Evolutionary conservation across 2,113 vertebrate genomes (phyloP), one percentile per base, ranked within the genome.

Genomic region (Collichthys lucidus): DNA sequence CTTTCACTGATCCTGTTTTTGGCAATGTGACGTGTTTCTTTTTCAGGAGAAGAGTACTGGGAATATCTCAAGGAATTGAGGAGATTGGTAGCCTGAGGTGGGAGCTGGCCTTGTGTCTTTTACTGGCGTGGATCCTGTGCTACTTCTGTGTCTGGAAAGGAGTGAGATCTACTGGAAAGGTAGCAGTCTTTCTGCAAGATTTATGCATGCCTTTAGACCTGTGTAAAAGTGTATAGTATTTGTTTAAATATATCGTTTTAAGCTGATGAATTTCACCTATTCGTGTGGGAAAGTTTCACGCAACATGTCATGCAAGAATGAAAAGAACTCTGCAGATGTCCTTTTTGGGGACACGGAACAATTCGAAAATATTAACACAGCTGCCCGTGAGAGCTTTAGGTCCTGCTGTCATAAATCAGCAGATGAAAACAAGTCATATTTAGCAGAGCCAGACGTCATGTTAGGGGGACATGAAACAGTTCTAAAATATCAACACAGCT

Each of bases 21-120:
- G 56, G 29, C 4, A 63, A 57, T 35, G 29, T 40, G 29, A 20
- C 74, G 61, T 80, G n/a, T 82, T 66, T 80, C 1, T 79, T 80
- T 83, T 83, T 57, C 75, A 93, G 92, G 91, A 91, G 90, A 84
- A 79, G 96, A 77, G 96, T 96, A 2, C 92, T 98, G 88, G 92
- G 94, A 67, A 94, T 98, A 86, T 96, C 96, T 10, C 69, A 91
- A 0, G 96, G 97, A 19, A 96, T 98, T 86, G 95, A 97, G 2
- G 81, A 94, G 16, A 89, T 94, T 40, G 93, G 93, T 26, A 90
- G 87, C 76, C 82, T 95, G 87, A 86, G 92, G 59, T 95, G 93
- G 93, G 91, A 94, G 80, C 56, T 95, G 72, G 93, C 82, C 31
- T 75, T 94, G 77, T 95, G 93, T 74, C 90, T 95, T 17, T 79